Evolutionary conservation across 53 echinoderm and acorn worm genomes (phyloP), one percentile per base, ranked within the genome.

Genomic region (Actinopyga echinites): DNA sequence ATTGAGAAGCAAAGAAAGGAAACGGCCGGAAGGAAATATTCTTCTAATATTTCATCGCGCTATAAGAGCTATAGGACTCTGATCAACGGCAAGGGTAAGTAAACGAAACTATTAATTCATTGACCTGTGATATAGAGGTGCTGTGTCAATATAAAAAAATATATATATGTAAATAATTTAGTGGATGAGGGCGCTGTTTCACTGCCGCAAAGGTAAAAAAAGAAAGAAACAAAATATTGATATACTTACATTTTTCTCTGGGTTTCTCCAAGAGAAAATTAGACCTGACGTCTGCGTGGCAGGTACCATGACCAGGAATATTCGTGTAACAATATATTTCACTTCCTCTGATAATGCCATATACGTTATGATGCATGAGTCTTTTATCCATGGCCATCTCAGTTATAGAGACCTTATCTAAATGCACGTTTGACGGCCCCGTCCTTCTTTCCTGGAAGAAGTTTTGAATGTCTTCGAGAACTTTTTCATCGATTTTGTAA

Each of bases 321-420:
- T 84, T 86, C 53, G 94, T 94, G 63, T 86, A 94, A 24, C 94
- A 94, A 8, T 78, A 83, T 8, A 94, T 85, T 56, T 86, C 86
- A 30, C 84, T 89, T 5, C 83, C 84, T 37, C 80, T 36, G 2
- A 91, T 84, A 12, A 91, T 43, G 13, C 89, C 91, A 57, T 94
- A 94, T 6, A 91, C 91, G 44, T 94, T 94, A 58, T 94, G 91
- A 66, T 91, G 94, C 65, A 86, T 59, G 37, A 66, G 57, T 5
- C 65, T 57, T 53, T 89, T 91, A 60, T 94, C 86, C 83, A 89
- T 86, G 0, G 89, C 84, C 89, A 94, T 84, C 45, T 94, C 91
- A 22, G 86, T 91, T 59, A 94, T 84, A 12, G 89, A 74, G 1
- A 94, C 89, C 8, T 43, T 82, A 32, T 94, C 91, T 5, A 94